phyloP scores from a whole-genome alignment of 2,888 invertebrate genomes.

The Machimus rusticus region DNA sequence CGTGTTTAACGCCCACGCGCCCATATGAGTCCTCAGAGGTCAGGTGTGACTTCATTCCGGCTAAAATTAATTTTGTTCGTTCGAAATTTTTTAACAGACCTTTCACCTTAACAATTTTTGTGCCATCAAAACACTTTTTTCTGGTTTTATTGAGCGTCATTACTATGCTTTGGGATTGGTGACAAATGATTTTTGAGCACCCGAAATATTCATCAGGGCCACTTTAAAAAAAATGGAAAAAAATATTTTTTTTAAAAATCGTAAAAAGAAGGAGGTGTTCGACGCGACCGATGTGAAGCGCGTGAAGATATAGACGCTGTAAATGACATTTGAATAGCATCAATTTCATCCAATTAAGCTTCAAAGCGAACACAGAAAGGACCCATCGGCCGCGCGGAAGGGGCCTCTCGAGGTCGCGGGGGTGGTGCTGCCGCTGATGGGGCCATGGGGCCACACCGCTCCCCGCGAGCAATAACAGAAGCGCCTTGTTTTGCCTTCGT shows the following conservation, averaged over 20 bases:
- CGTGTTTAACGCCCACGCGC: not conserved
- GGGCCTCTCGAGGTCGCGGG: not conserved
- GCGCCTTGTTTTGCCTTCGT: not conserved
- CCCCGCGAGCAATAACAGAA: not conserved
- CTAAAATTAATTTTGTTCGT: not conserved
- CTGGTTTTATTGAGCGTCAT: conserved; percentile 2
- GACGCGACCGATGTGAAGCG: not conserved
- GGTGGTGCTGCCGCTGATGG: not conserved
- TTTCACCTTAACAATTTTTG: not conserved
- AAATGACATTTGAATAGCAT: conserved; percentile 49
- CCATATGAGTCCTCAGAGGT: not conserved
- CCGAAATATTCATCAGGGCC: not conserved
- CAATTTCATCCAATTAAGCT: conserved; percentile 49
- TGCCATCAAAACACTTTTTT: not conserved
- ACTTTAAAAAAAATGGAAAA: not conserved
- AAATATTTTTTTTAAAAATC: not conserved
- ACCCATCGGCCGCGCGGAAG: conserved; percentile 9
- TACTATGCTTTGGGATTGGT: not conserved
- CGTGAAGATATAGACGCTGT: conserved; percentile 37
- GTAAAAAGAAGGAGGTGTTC: conserved; percentile 6
- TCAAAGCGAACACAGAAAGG: conserved; percentile 36
- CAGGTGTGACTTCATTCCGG: not conserved
- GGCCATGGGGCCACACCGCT: not conserved
- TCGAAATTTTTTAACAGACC: not conserved
- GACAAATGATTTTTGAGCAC: not conserved